Evolutionary conservation across 2,113 vertebrate genomes (phyloP).

Genomic region (Andinoacara biseriatus): DNA sequence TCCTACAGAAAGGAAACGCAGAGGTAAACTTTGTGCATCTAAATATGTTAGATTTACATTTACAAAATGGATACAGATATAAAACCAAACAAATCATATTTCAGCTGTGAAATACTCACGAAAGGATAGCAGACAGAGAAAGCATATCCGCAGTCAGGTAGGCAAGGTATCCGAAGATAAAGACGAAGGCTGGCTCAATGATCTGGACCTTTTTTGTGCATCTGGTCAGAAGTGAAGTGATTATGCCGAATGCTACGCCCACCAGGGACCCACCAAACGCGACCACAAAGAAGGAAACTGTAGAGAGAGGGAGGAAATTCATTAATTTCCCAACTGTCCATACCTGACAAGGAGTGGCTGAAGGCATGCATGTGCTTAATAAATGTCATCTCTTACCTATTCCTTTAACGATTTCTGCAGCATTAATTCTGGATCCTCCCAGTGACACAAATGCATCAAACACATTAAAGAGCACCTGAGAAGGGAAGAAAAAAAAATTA

Average conservation of each 20-base stretch:
- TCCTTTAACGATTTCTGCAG: slow-evolving; percentile 91
- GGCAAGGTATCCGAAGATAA: slow-evolving; percentile 91
- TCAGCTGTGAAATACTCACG: slow-evolving; percentile 82
- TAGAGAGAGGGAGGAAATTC: not conserved
- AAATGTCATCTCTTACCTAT: slow-evolving; percentile 81
- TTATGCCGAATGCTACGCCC: slow-evolving; percentile 87
- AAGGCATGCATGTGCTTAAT: not conserved
- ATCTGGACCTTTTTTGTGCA: slow-evolving; percentile 93
- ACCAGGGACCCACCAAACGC: slow-evolving; percentile 91
- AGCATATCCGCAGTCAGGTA: slow-evolving; percentile 98
- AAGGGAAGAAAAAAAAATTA: not conserved
- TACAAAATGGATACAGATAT: not conserved
- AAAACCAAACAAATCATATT: rapidly evolving
- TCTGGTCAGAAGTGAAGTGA: slow-evolving; percentile 89
- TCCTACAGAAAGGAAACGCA: slow-evolving; percentile 70
- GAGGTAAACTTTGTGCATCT: not conserved
- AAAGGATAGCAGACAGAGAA: slow-evolving; percentile 92
- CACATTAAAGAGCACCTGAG: slow-evolving; percentile 94
- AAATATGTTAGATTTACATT: not conserved
- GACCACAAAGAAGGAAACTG: slow-evolving; percentile 97
- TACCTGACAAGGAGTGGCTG: not conserved
- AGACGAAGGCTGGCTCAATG: slow-evolving; percentile 95
- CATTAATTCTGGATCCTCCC: slow-evolving; percentile 84
- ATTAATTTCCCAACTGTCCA: not conserved
- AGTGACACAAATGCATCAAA: slow-evolving; percentile 91